A percentile compares a stretch with the other conserved stretches of the same genome.
These are phyloP conservation scores for Ceraclea dissimilis DNA, from an alignment of 2,888 invertebrate genomes.

Conservation along the genomic window DNA sequence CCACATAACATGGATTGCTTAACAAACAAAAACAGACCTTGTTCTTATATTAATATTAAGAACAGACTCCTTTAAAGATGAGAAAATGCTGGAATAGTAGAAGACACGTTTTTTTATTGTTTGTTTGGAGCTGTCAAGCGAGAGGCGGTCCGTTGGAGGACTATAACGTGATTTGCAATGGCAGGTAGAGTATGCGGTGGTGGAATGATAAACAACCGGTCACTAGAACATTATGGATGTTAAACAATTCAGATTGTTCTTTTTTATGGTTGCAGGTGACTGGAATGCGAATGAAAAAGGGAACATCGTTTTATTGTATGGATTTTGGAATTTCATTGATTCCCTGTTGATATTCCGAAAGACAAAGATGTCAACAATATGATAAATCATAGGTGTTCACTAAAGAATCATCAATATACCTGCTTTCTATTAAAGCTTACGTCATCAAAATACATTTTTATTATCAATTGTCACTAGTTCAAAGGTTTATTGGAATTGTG, in stretches of 20 bases:
- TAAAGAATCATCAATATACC: no score
- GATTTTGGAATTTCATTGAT: neutral
- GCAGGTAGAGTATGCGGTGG: neutral
- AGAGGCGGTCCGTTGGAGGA: conserved; percentile 6
- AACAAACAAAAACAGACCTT: neutral
- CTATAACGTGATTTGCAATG: conserved; percentile 10
- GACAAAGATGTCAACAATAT: no score
- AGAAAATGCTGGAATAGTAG: neutral
- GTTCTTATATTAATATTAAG: neutral
- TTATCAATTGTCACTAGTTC: no score
- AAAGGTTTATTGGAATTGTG: no score
- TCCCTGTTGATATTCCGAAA: no score
- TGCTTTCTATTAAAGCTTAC: no score
- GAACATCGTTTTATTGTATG: no score
- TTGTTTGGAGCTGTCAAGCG: conserved; percentile 1
- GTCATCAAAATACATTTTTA: no score
- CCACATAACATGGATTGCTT: neutral
- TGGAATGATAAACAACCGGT: conserved; percentile 5
- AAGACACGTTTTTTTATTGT: neutral
- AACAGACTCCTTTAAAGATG: neutral
- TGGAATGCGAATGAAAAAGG: neutral
- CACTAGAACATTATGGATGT: conserved; percentile 15
- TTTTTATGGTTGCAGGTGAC: conserved; percentile 15
- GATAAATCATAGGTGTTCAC: no score
- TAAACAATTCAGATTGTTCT: conserved; percentile 14